phyloP scores from a whole-genome alignment of 2,888 invertebrate genomes.

The Stenolophus ochropezus region DNA sequence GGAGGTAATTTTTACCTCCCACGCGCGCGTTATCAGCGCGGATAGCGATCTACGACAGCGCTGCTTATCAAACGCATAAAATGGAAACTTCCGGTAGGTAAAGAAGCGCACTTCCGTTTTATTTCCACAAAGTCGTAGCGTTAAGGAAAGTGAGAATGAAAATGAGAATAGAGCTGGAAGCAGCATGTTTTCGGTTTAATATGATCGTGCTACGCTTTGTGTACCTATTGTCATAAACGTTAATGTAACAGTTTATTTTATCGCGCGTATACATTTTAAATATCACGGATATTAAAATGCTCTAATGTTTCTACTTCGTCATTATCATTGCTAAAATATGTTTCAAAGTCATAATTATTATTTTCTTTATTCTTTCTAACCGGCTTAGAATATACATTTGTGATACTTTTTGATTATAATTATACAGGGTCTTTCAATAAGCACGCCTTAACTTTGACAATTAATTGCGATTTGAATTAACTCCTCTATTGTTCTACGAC shows the following conservation, averaged over 20 bases:
- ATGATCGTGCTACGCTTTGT: neutral
- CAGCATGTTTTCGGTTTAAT: neutral
- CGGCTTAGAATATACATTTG: too few relatives aligned
- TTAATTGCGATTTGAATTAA: too few relatives aligned
- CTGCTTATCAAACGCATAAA: constrained; percentile 39
- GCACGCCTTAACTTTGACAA: too few relatives aligned
- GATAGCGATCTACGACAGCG: constrained; percentile 8
- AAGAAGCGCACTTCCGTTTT: constrained; percentile 53
- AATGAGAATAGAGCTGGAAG: neutral
- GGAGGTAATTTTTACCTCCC: neutral
- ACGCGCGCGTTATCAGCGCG: constrained; percentile 18
- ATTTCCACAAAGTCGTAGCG: constrained; percentile 23
- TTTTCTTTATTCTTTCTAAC: too few relatives aligned
- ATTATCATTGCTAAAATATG: too few relatives aligned
- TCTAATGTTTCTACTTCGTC: too few relatives aligned
- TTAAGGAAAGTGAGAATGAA: neutral
- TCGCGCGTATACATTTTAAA: too few relatives aligned
- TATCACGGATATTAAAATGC: too few relatives aligned
- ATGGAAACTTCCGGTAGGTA: constrained; percentile 39
- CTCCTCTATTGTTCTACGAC: too few relatives aligned
- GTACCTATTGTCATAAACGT: neutral
- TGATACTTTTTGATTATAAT: too few relatives aligned
- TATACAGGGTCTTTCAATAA: too few relatives aligned
- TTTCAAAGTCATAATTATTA: too few relatives aligned
- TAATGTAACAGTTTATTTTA: neutral